Evolutionary conservation across 2,888 invertebrate genomes (phyloP).

Genomic region (Melanotus villosus): DNA sequence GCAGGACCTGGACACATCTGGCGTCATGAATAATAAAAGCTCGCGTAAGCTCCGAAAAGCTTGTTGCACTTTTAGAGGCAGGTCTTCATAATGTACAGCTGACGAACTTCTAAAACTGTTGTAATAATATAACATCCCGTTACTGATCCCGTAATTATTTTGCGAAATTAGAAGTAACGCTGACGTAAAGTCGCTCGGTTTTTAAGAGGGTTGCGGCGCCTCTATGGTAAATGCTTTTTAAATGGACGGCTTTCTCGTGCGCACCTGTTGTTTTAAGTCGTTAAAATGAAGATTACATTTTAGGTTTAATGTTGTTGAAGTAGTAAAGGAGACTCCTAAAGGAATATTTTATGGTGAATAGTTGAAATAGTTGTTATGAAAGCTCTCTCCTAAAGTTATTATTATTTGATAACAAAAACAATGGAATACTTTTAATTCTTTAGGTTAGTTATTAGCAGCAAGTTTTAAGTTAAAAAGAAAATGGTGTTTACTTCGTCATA

Average conservation of each 20-base stretch:
- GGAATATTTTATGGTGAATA: too few species aligned
- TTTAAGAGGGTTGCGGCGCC: too few species aligned
- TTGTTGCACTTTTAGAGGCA: conserved; percentile 23
- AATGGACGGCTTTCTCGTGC: not conserved
- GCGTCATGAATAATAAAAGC: conserved; percentile 54
- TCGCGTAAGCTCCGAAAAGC: conserved; percentile 42
- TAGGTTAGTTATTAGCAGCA: too few species aligned
- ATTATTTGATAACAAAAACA: too few species aligned
- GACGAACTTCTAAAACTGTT: conserved; percentile 27
- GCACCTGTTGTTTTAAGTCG: conserved; percentile 2
- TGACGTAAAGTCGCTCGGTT: not conserved
- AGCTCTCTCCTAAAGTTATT: too few species aligned
- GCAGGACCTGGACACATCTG: conserved; percentile 53
- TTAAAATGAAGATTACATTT: conserved; percentile 4
- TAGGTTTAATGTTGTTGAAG: not conserved
- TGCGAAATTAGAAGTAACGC: conserved; percentile 3
- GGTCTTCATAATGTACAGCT: conserved; percentile 24
- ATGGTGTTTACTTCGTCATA: too few species aligned
- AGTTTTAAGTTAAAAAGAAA: too few species aligned
- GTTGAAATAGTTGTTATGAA: too few species aligned
- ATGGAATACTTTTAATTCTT: too few species aligned
- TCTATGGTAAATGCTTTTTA: too few species aligned
- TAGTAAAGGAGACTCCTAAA: not conserved
- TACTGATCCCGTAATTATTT: conserved; percentile 24
- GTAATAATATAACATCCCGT: conserved; percentile 18